Percentiles rank a stretch among this genome's conserved stretches.
Evolutionary conservation across 2,797 vertebrate genomes (phyloP).

Genomic region (Coregonus suidteri): DNA sequence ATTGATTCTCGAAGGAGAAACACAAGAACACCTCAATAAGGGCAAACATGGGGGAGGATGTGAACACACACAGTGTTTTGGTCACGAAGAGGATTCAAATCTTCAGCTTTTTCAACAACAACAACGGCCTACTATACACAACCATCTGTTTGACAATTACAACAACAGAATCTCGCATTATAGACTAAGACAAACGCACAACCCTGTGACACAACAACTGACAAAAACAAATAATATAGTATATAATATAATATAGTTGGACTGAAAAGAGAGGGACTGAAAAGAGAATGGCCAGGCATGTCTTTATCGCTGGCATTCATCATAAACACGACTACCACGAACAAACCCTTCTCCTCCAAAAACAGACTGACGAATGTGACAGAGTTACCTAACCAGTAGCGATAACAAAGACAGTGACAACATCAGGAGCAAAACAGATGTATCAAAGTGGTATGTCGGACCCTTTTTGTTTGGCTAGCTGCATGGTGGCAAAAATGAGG

Average conservation of each 20-base stretch:
- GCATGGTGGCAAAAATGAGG: too few species aligned
- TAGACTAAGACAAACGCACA: background rate
- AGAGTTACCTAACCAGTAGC: too few species aligned
- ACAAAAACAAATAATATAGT: background rate
- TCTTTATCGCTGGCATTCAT: too few species aligned
- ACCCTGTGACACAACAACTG: background rate
- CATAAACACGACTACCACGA: too few species aligned
- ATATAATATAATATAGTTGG: background rate
- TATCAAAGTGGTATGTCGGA: too few species aligned
- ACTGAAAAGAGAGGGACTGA: too few species aligned
- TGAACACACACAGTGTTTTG: background rate
- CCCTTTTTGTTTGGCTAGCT: too few species aligned
- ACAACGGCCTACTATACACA: background rate
- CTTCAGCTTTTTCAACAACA: background rate
- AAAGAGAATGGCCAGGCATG: too few species aligned
- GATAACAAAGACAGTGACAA: too few species aligned
- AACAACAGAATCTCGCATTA: background rate
- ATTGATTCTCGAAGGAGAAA: background rate
- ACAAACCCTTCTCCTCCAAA: too few species aligned
- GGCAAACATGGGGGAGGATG: background rate
- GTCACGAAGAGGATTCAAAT: background rate
- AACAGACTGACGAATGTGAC: too few species aligned
- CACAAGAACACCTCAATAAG: background rate
- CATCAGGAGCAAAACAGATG: too few species aligned
- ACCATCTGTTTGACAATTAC: background rate